Evolutionary conservation across 2,888 invertebrate genomes (phyloP), one percentile per base, ranked within the genome.

Genomic region (Augochlorella aurata): DNA sequence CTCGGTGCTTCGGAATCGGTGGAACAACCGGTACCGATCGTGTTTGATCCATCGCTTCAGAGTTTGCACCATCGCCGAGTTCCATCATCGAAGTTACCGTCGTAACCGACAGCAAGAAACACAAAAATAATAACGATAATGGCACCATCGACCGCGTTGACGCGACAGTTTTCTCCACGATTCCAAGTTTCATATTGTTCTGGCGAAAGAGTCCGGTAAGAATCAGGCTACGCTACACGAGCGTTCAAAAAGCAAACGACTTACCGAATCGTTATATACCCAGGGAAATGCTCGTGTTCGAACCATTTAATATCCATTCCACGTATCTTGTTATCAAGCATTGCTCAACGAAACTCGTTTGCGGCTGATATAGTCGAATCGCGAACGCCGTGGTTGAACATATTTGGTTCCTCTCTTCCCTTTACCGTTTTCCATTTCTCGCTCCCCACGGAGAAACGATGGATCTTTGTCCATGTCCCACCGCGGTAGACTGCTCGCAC

Each of bases 1-100:
- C 89, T 50, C 82, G 75, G 49, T 89, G 88, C 29, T 84, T 88
- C 10, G 89, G 88, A 14, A 61, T 47, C 18, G 92, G 90, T 44
- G 91, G 91, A 29, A 88, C 67, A 1, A 73, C 49, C 49, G 72
- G 44, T 73, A 74, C 16, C 74, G 77, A 21, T 44, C 44, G 38
- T n/a, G 65, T 65, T 38, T 29, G 66, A 54, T 58, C 9, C 16
- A 29, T 50, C 29, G 50, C 7, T 21, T 49, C 65, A 1, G 80
- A 54, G 63, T 21, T 9, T 12, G 21, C 47, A 12, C 54, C 1
- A 61, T 8, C 18, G 18, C 5, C 54, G 16, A 63, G 63, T 18
- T 29, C 24, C 18, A 52, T 52, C 38, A 44, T 21, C 14, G 18
- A 21, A 0, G 70, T 12, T 0, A 47, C 18, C 16, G 29, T 24